These are phyloP conservation scores for Xestia xanthographa DNA, from an alignment of 2,888 invertebrate genomes.

Conservation along the genomic window DNA sequence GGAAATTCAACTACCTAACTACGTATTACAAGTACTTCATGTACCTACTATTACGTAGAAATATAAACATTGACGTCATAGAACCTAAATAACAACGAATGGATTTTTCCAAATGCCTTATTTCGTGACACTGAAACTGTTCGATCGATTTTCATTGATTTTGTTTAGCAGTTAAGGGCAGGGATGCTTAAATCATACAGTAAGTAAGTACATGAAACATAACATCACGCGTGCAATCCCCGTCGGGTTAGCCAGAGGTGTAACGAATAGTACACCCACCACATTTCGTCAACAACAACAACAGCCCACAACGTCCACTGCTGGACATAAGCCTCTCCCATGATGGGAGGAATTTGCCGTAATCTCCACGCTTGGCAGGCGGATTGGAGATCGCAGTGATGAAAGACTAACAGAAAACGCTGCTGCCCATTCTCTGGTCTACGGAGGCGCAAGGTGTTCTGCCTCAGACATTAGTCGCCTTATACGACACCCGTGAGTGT, in stretches of 20 bases:
- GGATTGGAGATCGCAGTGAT: too few relatives aligned
- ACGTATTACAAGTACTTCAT: conserved; percentile 5
- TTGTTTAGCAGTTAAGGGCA: background rate
- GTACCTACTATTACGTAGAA: background rate
- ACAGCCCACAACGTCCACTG: too few relatives aligned
- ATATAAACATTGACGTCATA: conserved; percentile 17
- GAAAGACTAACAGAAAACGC: too few relatives aligned
- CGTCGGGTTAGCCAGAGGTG: background rate
- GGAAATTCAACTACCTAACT: conserved; percentile 23
- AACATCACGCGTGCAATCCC: background rate
- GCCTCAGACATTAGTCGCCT: too few relatives aligned
- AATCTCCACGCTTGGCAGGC: too few relatives aligned
- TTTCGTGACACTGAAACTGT: too few relatives aligned
- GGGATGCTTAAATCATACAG: background rate
- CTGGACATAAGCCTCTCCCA: too few relatives aligned
- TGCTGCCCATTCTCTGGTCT: too few relatives aligned
- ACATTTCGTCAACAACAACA: too few relatives aligned
- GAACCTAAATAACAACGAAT: background rate
- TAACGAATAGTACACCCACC: background rate
- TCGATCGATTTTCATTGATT: background rate
- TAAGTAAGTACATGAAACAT: background rate
- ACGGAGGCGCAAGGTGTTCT: too few relatives aligned
- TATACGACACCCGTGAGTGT: too few relatives aligned
- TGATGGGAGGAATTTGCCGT: too few relatives aligned
- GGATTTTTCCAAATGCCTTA: conserved; percentile 14